These are phyloP conservation scores for Gymnoscelis rufifasciata DNA, from an alignment of 2,888 invertebrate species.

Conservation along the genomic window DNA sequence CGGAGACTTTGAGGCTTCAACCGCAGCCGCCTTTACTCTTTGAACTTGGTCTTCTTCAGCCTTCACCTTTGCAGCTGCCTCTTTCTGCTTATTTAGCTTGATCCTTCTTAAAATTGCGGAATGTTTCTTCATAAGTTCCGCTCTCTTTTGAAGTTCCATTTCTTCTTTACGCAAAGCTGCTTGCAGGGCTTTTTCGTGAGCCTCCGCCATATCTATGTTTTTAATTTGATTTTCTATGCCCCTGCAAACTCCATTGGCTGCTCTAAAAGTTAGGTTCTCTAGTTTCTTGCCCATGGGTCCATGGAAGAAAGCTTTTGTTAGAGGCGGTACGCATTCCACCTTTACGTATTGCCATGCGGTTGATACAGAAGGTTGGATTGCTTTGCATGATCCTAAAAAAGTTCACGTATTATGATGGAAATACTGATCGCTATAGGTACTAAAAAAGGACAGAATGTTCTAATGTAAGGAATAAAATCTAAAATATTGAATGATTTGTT, in stretches of 20 bases:
- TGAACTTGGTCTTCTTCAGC: not conserved
- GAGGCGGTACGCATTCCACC: slow-evolving; percentile 62
- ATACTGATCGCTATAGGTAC: too few relatives aligned
- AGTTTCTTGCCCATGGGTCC: slow-evolving; percentile 47
- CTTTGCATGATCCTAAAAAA: slow-evolving; percentile 50
- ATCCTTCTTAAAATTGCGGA: too few relatives aligned
- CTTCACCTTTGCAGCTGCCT: slow-evolving; percentile 27
- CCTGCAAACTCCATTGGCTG: slow-evolving; percentile 37
- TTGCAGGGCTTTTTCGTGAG: not conserved
- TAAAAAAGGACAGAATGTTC: too few relatives aligned
- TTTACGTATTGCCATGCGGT: slow-evolving; percentile 60
- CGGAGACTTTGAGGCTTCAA: too few relatives aligned
- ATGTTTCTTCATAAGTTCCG: too few relatives aligned
- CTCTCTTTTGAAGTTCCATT: too few relatives aligned
- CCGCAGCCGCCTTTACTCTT: too few relatives aligned
- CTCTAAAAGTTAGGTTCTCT: slow-evolving; percentile 38
- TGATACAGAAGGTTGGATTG: slow-evolving; percentile 35
- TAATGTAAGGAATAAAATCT: too few relatives aligned
- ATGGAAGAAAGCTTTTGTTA: slow-evolving; percentile 43
- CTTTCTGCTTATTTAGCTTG: too few relatives aligned
- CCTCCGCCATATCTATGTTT: slow-evolving; percentile 44
- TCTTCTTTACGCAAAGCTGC: too few relatives aligned
- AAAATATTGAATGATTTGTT: too few relatives aligned
- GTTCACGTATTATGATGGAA: too few relatives aligned
- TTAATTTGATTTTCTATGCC: slow-evolving; percentile 37